These are phyloP conservation scores for Ditula angustiorana DNA, from an alignment of 2,888 invertebrate genomes.

Conservation along the genomic window DNA sequence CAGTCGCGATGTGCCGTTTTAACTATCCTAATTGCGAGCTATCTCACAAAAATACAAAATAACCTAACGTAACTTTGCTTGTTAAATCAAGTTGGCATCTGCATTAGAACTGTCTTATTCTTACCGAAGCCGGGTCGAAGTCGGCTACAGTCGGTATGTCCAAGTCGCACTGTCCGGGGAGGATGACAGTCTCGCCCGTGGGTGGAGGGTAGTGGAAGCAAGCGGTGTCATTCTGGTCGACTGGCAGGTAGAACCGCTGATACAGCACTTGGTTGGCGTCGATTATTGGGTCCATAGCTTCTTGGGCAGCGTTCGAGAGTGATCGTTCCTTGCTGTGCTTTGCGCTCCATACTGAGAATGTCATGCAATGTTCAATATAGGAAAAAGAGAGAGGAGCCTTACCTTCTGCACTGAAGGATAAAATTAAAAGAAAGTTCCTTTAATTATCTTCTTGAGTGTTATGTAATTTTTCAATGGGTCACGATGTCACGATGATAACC, in stretches of 20 bases:
- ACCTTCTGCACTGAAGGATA: too few species aligned
- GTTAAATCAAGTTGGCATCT: too few species aligned
- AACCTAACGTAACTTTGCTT: too few species aligned
- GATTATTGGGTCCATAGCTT: constrained; percentile 55
- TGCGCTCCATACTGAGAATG: constrained; percentile 72
- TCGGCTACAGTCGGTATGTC: constrained; percentile 59
- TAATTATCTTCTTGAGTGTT: too few species aligned
- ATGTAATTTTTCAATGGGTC: too few species aligned
- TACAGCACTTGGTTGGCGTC: constrained; percentile 55
- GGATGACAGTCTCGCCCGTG: constrained; percentile 56
- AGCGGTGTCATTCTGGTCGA: constrained; percentile 59
- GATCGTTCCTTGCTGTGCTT: constrained; percentile 65
- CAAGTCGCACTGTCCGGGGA: constrained; percentile 71
- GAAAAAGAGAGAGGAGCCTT: background rate
- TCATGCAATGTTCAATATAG: background rate
- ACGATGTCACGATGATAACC: too few species aligned
- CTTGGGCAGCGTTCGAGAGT: constrained; percentile 52
- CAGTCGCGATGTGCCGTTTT: too few species aligned
- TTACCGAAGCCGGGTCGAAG: constrained; percentile 62
- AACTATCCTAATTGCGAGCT: too few species aligned
- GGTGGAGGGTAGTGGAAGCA: constrained; percentile 74
- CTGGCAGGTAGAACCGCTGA: constrained; percentile 57
- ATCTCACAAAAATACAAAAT: too few species aligned
- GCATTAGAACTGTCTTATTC: constrained; percentile 24
- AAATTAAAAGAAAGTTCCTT: too few species aligned